These are phyloP conservation scores for Plumapathes pennacea DNA, from an alignment of 92 coral and sea anemone genomes.

Conservation along the genomic window DNA sequence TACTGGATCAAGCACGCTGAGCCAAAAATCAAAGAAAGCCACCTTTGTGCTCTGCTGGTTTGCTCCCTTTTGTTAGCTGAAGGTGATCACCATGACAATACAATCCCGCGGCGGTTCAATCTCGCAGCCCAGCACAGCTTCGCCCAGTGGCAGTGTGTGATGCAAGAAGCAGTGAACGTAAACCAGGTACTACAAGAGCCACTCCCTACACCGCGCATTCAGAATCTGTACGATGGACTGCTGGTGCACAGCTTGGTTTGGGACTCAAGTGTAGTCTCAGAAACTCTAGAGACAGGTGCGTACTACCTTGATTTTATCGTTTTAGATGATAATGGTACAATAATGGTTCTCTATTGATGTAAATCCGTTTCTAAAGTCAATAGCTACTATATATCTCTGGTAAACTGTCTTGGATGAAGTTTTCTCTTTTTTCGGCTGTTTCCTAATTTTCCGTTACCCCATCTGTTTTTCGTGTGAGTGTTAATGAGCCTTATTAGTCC, in stretches of 20 bases:
- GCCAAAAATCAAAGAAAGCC: slow-evolving; percentile 13
- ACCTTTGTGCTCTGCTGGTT: slow-evolving; percentile 33
- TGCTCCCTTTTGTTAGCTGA: not conserved
- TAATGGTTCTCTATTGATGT: too few relatives aligned
- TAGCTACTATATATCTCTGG: too few relatives aligned
- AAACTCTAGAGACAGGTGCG: too few relatives aligned
- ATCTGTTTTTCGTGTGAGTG: too few relatives aligned
- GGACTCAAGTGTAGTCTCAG: too few relatives aligned
- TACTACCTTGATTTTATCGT: too few relatives aligned
- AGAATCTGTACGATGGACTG: slow-evolving; percentile 34
- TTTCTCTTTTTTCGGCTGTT: too few relatives aligned
- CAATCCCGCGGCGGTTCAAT: slow-evolving; percentile 11
- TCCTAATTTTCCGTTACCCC: too few relatives aligned
- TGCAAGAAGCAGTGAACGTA: slow-evolving; percentile 25
- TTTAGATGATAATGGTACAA: too few relatives aligned
- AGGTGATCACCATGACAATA: not conserved
- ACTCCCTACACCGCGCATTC: slow-evolving; percentile 18
- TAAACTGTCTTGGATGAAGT: too few relatives aligned
- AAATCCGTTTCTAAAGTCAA: too few relatives aligned
- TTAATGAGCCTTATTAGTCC: too few relatives aligned
- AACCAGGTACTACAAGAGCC: slow-evolving; percentile 35
- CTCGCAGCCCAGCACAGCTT: slow-evolving; percentile 33
- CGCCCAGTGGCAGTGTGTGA: slow-evolving; percentile 66
- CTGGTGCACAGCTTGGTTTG: slow-evolving; percentile 24
- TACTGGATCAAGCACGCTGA: slow-evolving; percentile 45